A percentile compares a stretch with the other conserved stretches of the same genome.
phyloP scores from a whole-genome alignment of 2,797 vertebrate species.

The Gobionotothen gibberifrons region DNA sequence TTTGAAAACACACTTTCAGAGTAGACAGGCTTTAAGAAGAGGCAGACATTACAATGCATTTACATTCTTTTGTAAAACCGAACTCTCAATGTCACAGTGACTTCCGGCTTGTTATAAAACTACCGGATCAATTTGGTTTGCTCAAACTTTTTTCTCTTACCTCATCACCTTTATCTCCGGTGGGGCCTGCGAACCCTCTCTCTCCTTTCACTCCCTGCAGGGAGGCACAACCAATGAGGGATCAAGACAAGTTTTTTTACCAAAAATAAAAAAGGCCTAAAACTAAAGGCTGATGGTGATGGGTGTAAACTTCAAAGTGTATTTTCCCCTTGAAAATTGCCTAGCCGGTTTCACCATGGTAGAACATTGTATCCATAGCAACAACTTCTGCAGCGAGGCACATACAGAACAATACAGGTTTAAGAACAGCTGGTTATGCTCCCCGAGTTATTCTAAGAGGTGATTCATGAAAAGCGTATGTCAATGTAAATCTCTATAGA shows the following conservation, averaged over 20 bases:
- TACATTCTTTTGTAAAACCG: constrained; percentile 60
- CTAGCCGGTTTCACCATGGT: constrained; percentile 36
- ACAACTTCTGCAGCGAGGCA: constrained; percentile 55
- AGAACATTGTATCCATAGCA: constrained; percentile 75
- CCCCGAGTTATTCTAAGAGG: constrained; percentile 40
- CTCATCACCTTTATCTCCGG: constrained; percentile 95
- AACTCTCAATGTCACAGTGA: constrained; percentile 51
- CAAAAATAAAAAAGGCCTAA: constrained; percentile 51
- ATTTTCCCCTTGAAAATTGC: constrained; percentile 51
- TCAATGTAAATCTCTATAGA: constrained; percentile 27
- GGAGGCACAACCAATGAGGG: constrained; percentile 51
- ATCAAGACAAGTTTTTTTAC: constrained; percentile 46
- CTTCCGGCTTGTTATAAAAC: constrained; percentile 46
- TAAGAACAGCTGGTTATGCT: constrained; percentile 56
- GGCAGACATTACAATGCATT: constrained; percentile 56
- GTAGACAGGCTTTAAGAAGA: constrained; percentile 32
- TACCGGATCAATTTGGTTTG: constrained; percentile 52
- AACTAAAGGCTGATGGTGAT: constrained; percentile 57
- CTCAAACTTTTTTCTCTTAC: constrained; percentile 79
- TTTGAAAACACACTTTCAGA: constrained; percentile 42
- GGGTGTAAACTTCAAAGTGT: constrained; percentile 63
- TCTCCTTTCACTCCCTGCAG: constrained; percentile 95
- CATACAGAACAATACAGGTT: constrained; percentile 49
- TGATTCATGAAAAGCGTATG: constrained; percentile 36
- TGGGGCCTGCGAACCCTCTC: constrained; percentile 92